Percentiles rank a stretch among this genome's conserved stretches.
These are phyloP conservation scores for Psylliodes chrysocephalus DNA, from an alignment of 2,888 invertebrate species.

Conservation along the genomic window DNA sequence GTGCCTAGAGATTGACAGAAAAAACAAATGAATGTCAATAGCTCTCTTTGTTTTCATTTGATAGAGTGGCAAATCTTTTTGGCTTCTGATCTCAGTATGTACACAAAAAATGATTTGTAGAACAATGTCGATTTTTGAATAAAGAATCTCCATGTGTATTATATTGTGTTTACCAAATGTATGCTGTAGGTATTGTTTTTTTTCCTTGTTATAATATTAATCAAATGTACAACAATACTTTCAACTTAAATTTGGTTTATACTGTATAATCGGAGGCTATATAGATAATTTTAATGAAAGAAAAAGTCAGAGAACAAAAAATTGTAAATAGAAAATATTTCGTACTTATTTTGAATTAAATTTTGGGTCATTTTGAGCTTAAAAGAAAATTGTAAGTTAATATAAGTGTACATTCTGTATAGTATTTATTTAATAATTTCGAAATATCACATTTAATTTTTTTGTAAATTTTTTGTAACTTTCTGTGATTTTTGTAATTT, in stretches of 20 bases:
- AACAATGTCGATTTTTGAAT: constrained; percentile 6
- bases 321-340: constrained; percentile 46
- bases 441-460: constrained; percentile 54
- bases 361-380: constrained; percentile 47
- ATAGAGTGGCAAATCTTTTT: constrained; percentile 46
- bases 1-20: constrained; percentile 60
- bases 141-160: background rate
- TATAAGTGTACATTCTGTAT: constrained; percentile 63
- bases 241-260: background rate
- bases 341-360: constrained; percentile 50
- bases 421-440: constrained; percentile 61
- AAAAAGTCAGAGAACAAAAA: constrained; percentile 29
- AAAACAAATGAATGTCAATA: constrained; percentile 51
- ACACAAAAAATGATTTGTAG: constrained; percentile 50
- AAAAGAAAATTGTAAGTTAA: constrained; percentile 53
- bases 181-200: background rate
- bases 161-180: background rate
- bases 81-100: constrained; percentile 60
- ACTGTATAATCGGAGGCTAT: background rate
- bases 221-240: too few relatives aligned
- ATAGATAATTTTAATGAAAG: constrained; percentile 28
- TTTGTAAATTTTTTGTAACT: constrained; percentile 57
- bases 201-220: too few relatives aligned
- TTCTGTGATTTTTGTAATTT: constrained; percentile 61
- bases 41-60: constrained; percentile 54